Evolutionary conservation across 2,113 vertebrate genomes (phyloP).

Genomic region (Pycnonotus jocosus): DNA sequence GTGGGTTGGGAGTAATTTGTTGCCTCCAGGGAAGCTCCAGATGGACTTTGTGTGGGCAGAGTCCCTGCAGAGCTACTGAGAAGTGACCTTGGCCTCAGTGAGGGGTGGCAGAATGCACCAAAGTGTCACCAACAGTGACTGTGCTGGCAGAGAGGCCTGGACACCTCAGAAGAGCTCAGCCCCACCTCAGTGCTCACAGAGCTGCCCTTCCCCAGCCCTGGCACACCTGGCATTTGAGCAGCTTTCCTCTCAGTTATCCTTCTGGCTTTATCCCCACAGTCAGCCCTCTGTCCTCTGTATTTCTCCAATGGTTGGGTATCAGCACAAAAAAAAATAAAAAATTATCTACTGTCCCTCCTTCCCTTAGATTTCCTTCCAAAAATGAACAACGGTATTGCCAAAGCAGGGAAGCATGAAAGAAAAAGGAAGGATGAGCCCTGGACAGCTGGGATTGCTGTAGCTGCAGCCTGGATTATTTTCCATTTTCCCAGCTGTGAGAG

Average conservation of each 20-base stretch:
- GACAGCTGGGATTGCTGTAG: not conserved
- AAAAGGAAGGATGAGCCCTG: not conserved
- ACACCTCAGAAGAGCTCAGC: not conserved
- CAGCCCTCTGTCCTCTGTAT: not conserved
- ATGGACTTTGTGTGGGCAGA: not conserved
- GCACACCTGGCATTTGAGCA: not conserved
- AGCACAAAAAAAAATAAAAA: not conserved
- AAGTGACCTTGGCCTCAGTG: not conserved
- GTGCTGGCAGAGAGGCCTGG: not conserved
- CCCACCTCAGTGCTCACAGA: not conserved
- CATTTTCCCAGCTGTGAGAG: not conserved
- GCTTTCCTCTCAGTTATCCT: not conserved
- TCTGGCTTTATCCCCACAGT: not conserved
- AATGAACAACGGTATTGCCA: not conserved
- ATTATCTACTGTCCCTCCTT: fast-evolving
- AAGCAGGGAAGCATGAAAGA: not conserved
- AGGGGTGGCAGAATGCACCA: not conserved
- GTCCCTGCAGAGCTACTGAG: not conserved
- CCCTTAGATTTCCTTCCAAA: not conserved
- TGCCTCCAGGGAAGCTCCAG: not conserved
- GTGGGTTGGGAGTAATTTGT: not conserved
- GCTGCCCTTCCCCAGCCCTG: not conserved
- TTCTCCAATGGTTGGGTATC: not conserved
- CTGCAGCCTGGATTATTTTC: not conserved
- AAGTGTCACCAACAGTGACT: not conserved